Conservation (phyloP, 2,113 vertebrate species). For the Nesoenas mayeri region DNA sequence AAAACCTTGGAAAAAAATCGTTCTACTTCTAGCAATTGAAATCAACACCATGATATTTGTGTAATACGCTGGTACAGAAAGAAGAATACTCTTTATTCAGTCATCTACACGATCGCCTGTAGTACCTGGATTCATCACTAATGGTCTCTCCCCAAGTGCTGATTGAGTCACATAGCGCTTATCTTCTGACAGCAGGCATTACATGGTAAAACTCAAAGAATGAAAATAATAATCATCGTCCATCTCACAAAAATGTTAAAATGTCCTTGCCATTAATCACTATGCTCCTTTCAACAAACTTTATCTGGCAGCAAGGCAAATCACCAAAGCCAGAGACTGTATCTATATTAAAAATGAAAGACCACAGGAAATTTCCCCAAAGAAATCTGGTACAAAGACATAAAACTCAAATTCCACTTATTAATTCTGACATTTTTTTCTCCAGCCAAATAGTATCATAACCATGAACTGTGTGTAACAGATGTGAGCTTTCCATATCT, state of each 20-base stretch:
- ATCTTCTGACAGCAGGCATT: conserved; percentile 7
- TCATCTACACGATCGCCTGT: neutral
- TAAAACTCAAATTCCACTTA: neutral
- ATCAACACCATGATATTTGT: neutral
- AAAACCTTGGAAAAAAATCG: neutral
- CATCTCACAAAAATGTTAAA: conserved; percentile 14
- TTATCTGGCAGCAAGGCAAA: conserved; percentile 14
- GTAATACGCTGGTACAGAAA: neutral
- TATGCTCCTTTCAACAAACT: neutral
- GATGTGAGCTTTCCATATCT: neutral
- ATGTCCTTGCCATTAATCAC: conserved; percentile 14
- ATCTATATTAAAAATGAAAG: conserved; percentile 34
- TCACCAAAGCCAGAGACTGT: neutral
- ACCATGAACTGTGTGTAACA: neutral
- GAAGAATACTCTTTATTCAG: conserved; percentile 1
- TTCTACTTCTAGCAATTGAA: neutral
- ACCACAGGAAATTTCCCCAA: conserved; percentile 17
- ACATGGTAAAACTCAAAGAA: neutral
- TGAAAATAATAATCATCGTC: conserved; percentile 14
- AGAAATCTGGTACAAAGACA: neutral
- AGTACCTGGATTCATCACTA: neutral
- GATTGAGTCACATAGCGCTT: conserved; percentile 12
- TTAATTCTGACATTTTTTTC: conserved; percentile 5
- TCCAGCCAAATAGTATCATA: neutral
- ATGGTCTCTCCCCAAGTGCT: neutral